A percentile compares a stretch with the other conserved stretches of the same genome.
These are phyloP conservation scores for Nomada goodeniana DNA, from an alignment of 2,888 invertebrate species.

Conservation along the genomic window DNA sequence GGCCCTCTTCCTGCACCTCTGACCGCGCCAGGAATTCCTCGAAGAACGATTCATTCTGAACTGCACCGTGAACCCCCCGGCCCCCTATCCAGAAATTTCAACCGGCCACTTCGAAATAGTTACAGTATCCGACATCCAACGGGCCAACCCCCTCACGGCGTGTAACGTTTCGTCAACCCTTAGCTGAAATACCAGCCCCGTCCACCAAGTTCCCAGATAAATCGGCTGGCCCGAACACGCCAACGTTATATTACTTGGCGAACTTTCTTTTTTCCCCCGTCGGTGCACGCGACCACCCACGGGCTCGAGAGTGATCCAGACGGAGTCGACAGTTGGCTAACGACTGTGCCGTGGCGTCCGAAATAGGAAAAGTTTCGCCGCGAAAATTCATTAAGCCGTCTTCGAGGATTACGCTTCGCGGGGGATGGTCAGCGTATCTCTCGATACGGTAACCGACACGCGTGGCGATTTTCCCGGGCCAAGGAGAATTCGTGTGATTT, in stretches of 20 bases:
- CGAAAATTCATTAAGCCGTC: conserved; percentile 54
- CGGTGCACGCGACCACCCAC: neutral
- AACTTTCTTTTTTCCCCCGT: conserved; percentile 66
- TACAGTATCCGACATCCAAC: conserved; percentile 10
- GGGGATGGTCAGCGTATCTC: neutral
- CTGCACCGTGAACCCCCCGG: conserved; percentile 36
- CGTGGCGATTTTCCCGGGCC: neutral
- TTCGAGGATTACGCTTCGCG: neutral
- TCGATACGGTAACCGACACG: neutral
- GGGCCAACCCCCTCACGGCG: neutral
- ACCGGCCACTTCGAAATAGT: conserved; percentile 50
- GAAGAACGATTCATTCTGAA: conserved; percentile 58
- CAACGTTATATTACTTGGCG: conserved; percentile 77
- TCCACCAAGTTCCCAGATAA: conserved; percentile 76
- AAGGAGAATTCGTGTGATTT: too few species aligned
- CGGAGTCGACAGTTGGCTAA: conserved; percentile 63
- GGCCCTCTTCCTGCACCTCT: neutral
- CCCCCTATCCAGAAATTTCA: conserved; percentile 22
- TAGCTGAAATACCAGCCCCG: conserved; percentile 17
- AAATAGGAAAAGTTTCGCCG: conserved; percentile 52
- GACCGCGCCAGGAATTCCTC: conserved; percentile 47
- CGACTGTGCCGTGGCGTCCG: conserved; percentile 41
- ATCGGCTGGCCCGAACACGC: conserved; percentile 63
- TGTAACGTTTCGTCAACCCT: conserved; percentile 47
- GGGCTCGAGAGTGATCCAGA: neutral